Base-by-base conservation (phyloP, 1,140 invertebrate species). In the Nebria ingens region DNA sequence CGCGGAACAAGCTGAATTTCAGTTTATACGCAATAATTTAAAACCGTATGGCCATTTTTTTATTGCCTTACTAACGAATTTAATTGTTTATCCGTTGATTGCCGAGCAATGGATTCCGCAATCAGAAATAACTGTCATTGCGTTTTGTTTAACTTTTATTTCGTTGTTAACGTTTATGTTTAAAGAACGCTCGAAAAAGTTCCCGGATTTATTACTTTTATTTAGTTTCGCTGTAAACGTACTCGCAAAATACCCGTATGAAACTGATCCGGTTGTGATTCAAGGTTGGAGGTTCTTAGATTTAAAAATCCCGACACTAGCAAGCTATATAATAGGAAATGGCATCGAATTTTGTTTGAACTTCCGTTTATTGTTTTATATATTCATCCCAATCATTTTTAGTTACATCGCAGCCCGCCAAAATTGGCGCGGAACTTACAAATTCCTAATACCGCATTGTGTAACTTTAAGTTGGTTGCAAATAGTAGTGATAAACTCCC, bases 401-500 rank as follows among this genome's bases (percentile, higher is more conserved):
- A 60, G 83, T 0, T 74, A 81, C 59, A 84, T 93, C 79, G 86
- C 87, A 1, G 75, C 77, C 0, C 73, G 83, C 23, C 80, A 84
- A 12, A 76, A 80, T 50, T 91, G 88, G 87, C 77, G 82, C 51
- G 89, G 89, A 1, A 81, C 82, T 12, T 89, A 90, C 62, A 83
- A 82, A 55, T 82, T 78, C 22, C 69, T 91, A 0, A 80, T 93
- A 34, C 89, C 90, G 0, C 90, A 93, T 69, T 87, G 89, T 49
- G 86, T 92, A 0, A 89, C 87, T 0, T 73, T 91, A 3, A 88
- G 87, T 62, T 93, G 90, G 90, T 82, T 89, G 65, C 88, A 91
- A 62, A 82, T 91, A 61, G 86, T 85, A 25, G 82, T 89, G 57
- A 77, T 86, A 2, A 84, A 82, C 58, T 87, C 87, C 0, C 86